Conservation (phyloP, 37 sponge, comb jelly and placozoan species). For the Cladorhizidae sp. region DNA sequence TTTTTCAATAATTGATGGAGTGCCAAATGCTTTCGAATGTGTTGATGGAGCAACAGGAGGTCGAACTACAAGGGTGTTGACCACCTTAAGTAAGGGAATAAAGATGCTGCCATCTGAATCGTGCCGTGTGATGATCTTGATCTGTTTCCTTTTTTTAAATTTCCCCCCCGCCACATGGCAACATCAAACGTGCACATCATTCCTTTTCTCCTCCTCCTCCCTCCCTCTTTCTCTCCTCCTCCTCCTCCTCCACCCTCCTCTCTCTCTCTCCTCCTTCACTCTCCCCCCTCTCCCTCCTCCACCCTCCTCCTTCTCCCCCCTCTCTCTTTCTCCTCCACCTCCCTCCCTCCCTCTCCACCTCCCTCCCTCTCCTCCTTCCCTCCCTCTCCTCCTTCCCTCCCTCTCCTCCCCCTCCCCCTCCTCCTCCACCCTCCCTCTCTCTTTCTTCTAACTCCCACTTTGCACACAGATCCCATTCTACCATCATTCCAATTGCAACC, state of each 20-base stretch:
- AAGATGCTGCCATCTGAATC: too few species aligned
- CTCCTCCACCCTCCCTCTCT: not conserved
- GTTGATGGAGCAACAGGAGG: too few species aligned
- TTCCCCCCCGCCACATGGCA: not conserved
- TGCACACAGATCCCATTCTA: not conserved
- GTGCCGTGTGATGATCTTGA: not conserved
- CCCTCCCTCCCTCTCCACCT: too few species aligned
- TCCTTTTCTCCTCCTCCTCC: not conserved
- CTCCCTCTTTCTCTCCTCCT: not conserved
- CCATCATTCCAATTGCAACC: too few species aligned
- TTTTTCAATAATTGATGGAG: too few species aligned
- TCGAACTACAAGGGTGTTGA: too few species aligned
- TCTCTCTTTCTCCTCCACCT: not conserved
- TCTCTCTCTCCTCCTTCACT: not conserved
- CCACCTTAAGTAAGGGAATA: not conserved
- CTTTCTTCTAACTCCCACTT: too few species aligned
- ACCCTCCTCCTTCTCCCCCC: not conserved
- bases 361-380: too few species aligned
- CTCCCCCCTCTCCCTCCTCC: not conserved
- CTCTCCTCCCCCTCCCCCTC: not conserved
- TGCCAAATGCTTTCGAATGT: too few species aligned
- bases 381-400: not conserved
- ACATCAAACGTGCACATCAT: too few species aligned
- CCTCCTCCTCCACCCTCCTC: not conserved
- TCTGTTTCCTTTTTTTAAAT: not conserved